Evolutionary conservation across 2,888 invertebrate species (phyloP).

Genomic region (Automeris io): DNA sequence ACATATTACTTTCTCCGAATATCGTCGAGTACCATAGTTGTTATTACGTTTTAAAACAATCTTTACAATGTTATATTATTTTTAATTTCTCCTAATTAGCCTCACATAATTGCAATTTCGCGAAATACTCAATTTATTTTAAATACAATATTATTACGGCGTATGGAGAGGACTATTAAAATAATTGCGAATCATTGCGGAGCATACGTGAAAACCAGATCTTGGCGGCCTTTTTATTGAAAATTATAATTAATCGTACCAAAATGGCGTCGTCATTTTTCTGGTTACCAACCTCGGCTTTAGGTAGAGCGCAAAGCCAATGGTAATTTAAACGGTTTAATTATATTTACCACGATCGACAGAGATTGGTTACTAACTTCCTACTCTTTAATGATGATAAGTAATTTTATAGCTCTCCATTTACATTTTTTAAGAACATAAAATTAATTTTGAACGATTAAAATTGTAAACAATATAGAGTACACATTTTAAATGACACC

Average conservation of each 20-base stretch:
- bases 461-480: too few relatives aligned
- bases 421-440: not conserved
- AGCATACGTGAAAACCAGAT: constrained; percentile 38
- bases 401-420: too few relatives aligned
- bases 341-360: constrained; percentile 23
- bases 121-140: too few relatives aligned
- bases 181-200: constrained; percentile 50
- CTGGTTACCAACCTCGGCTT: constrained; percentile 30
- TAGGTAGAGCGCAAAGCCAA: constrained; percentile 48
- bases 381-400: too few relatives aligned
- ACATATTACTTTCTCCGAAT: too few relatives aligned
- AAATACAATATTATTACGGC: constrained; percentile 26
- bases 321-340: constrained; percentile 57
- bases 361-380: not conserved
- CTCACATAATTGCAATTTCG: too few relatives aligned
- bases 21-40: too few relatives aligned
- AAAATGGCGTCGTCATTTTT: constrained; percentile 45
- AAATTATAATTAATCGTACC: constrained; percentile 51
- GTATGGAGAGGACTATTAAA: constrained; percentile 54
- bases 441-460: not conserved
- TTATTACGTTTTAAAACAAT: too few relatives aligned
- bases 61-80: too few relatives aligned
- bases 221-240: constrained; percentile 35
- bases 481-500: too few relatives aligned
- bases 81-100: too few relatives aligned